Percentiles rank a stretch among this genome's conserved stretches.
Evolutionary conservation across 2,113 vertebrate species (phyloP).

Genomic region (Anoura caudifer): DNA sequence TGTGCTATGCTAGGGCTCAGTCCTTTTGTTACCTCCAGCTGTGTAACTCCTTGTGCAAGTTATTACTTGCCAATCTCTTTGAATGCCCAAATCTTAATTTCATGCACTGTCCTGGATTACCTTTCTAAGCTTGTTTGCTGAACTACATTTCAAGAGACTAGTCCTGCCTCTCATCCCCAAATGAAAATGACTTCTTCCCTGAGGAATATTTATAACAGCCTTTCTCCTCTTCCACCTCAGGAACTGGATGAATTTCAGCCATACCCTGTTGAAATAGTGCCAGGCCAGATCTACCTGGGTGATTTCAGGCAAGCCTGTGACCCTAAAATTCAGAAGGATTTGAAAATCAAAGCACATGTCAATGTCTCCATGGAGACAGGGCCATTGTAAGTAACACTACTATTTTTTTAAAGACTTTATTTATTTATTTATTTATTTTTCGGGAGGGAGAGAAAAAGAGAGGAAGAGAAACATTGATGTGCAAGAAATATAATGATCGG

Average conservation of each 20-base stretch:
- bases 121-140: not conserved
- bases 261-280: slow-evolving; percentile 90
- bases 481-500: no score
- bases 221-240: slow-evolving; percentile 72
- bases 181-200: not conserved
- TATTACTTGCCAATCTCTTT: not conserved
- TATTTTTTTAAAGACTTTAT: not conserved
- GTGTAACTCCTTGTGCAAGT: not conserved
- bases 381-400: slow-evolving; percentile 80
- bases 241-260: slow-evolving; percentile 87
- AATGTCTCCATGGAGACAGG: slow-evolving; percentile 80
- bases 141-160: not conserved
- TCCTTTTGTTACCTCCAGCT: not conserved
- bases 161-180: not conserved
- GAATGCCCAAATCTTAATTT: not conserved
- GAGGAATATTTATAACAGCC: not conserved
- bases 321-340: slow-evolving; percentile 82
- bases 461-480: no score
- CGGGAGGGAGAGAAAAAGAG: no score
- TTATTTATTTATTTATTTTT: not conserved
- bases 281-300: slow-evolving; percentile 86
- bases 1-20: not conserved
- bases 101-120: not conserved
- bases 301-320: slow-evolving; percentile 83
- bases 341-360: slow-evolving; percentile 87